Evolutionary conservation across 2,797 vertebrate genomes (phyloP), one percentile per base, ranked within the genome.

Genomic region (Hydrolagus colliei): DNA sequence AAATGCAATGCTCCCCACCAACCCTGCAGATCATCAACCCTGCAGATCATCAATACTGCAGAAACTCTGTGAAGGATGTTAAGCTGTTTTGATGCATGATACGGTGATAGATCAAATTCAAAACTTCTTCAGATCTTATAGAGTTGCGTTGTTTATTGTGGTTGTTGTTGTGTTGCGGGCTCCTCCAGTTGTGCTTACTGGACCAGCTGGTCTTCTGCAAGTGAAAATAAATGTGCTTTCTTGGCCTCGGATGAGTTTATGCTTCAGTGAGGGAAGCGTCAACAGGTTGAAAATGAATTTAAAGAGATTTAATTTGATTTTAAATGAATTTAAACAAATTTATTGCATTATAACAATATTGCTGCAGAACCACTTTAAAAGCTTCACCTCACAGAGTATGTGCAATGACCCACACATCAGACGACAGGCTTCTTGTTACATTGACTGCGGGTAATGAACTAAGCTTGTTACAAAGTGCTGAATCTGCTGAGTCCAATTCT

Each of bases 171-270:
- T 65, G 32, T 41, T 75, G 59, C 65, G 22, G 67, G 12, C 61
- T 65, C 16, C 13, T 80, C n/a, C 10, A 35, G 4, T 62, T 63
- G 61, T 78, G 61, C n/a, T 63, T 35, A 63, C 11, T 79, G 61
- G 22, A 80, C 78, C 18, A 52, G 78, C 78, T 80, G 62, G 14
- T 52, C 7, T 67, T 27, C 62, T 80, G 63, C 62, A 80, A 18
- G 8, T 80, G 78, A 80, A 79, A 74, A 79, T 11, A 79, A 79
- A 79, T 63, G 20, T 27, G 35, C 65, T 80, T 27, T 35, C 78
- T 80, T 80, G 61, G n/a, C 22, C 27, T 80, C 78, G 27, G 78
- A 67, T 80, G 61, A 80, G 62, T 80, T 80, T 80, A 80, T 22
- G 6, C 62, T 16, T 80, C n/a, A 11, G 78, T 63, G 41, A 52